phyloP scores from a whole-genome alignment of 2,797 vertebrate genomes.

The Melanitta fusca region DNA sequence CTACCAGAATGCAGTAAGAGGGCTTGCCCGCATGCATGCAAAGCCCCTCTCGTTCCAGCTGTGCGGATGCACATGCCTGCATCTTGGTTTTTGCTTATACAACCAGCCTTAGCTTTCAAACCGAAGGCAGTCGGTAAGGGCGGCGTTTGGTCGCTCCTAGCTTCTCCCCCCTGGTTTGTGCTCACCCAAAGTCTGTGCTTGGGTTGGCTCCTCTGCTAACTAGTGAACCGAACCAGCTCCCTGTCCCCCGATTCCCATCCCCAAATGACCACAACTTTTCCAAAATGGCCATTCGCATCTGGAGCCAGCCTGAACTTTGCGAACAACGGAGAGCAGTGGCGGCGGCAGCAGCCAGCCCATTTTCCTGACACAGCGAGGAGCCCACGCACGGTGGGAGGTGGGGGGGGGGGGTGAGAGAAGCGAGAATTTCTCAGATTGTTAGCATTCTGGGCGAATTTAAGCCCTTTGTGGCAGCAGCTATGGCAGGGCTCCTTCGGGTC shows the following conservation, averaged over 20 bases:
- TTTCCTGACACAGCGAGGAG: background rate
- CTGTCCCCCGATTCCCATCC: background rate
- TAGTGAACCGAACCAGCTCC: fast-evolving
- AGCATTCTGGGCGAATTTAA: too few species aligned
- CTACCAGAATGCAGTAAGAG: background rate
- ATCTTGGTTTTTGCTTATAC: fast-evolving
- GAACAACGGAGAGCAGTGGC: background rate
- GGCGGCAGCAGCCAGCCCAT: background rate
- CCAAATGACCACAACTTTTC: background rate
- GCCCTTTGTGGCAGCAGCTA: background rate
- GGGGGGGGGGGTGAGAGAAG: too few species aligned
- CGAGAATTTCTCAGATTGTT: background rate
- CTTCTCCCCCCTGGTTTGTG: background rate
- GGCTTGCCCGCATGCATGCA: background rate
- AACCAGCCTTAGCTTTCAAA: background rate
- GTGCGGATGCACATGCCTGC: fast-evolving
- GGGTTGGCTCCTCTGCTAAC: too few species aligned
- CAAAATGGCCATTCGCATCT: background rate
- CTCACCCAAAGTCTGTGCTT: fast-evolving
- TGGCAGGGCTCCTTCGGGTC: background rate
- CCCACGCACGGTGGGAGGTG: background rate
- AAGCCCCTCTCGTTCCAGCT: background rate
- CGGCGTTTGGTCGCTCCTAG: background rate
- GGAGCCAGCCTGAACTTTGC: background rate
- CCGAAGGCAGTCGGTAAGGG: background rate